Evolutionary conservation across 2,797 vertebrate genomes (phyloP).

Genomic region (Ctenopoma kingsleyae): DNA sequence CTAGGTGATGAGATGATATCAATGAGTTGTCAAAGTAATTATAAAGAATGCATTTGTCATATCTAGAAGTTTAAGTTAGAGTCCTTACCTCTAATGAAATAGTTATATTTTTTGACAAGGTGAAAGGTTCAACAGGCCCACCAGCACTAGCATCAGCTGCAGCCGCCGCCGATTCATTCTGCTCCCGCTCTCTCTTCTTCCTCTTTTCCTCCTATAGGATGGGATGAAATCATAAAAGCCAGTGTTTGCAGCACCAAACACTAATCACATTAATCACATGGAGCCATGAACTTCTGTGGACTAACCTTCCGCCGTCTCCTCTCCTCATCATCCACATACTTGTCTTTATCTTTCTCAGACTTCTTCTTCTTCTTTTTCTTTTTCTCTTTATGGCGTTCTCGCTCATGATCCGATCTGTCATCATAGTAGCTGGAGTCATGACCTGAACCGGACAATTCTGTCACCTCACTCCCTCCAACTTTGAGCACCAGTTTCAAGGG

Average conservation of each 20-base stretch:
- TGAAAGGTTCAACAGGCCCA: conserved; percentile 83
- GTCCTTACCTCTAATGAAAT: conserved; percentile 79
- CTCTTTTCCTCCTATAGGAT: conserved; percentile 93
- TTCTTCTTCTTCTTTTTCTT: conserved; percentile 99
- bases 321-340: conserved; percentile 93
- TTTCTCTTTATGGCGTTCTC: conserved; percentile 95
- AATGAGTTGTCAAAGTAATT: background rate
- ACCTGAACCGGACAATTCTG: conserved; percentile 95
- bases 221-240: background rate
- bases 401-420: conserved; percentile 95
- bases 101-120: conserved; percentile 76
- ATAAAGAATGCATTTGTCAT: background rate
- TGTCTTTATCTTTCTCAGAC: conserved; percentile 95
- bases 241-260: background rate
- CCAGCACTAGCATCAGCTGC: conserved; percentile 28
- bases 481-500: conserved; percentile 96
- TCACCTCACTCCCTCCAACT: conserved; percentile 97
- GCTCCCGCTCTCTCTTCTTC: conserved; percentile 95
- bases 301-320: conserved; percentile 93
- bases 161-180: conserved; percentile 88
- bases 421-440: conserved; percentile 98
- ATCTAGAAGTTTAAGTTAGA: background rate
- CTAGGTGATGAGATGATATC: conserved; percentile 40
- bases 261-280: background rate
- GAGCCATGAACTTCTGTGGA: background rate